These are phyloP conservation scores for Drosophila anomelani DNA, from an alignment of 2,888 invertebrate genomes.

Conservation along the genomic window DNA sequence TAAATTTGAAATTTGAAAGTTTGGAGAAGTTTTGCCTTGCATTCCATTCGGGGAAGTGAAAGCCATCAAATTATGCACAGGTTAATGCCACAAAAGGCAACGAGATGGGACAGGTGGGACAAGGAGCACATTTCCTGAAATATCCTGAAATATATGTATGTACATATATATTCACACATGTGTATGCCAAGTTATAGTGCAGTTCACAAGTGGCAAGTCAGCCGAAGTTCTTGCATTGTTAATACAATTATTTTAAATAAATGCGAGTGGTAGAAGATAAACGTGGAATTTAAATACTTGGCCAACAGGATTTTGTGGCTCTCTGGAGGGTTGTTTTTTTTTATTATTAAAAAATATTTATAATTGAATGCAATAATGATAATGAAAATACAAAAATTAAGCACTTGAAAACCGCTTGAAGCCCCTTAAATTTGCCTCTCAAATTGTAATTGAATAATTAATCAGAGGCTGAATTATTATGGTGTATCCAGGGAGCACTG, in stretches of 20 bases:
- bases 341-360: no score
- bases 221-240: background rate
- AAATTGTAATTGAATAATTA: background rate
- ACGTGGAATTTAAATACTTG: background rate
- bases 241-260: background rate
- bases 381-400: background rate
- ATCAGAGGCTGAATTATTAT: no score
- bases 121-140: background rate
- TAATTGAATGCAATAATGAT: no score
- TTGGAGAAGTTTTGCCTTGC: background rate
- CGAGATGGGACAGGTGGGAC: constrained; percentile 4
- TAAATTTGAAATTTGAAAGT: background rate
- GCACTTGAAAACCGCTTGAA: background rate
- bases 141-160: background rate
- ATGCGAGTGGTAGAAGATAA: background rate
- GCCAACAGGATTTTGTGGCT: background rate
- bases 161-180: constrained; percentile 5
- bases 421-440: fast-evolving
- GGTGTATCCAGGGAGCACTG: constrained; percentile 30
- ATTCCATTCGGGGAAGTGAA: background rate
- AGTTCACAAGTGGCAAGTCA: background rate
- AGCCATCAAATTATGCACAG: constrained; percentile 67
- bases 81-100: constrained; percentile 50
- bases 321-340: no score
- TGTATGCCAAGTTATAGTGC: background rate